Evolutionary conservation across 2,888 invertebrate species (phyloP).

Genomic region (Chloroclysta siterata): DNA sequence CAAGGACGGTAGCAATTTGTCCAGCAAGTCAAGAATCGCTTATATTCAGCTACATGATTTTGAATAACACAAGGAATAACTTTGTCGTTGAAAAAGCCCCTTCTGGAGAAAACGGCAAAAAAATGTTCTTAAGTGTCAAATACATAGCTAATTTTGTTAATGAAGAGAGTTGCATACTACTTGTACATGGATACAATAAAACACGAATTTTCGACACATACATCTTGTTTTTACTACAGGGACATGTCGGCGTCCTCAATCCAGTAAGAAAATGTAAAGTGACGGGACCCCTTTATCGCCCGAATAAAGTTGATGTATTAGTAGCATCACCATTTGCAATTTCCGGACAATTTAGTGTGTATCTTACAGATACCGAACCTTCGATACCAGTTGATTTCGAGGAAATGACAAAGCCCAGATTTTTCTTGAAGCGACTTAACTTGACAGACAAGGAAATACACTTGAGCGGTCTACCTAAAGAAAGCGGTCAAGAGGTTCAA

Average conservation of each 20-base stretch:
- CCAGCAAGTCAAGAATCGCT: constrained; percentile 73
- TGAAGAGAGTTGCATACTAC: constrained; percentile 63
- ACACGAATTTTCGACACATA: constrained; percentile 78
- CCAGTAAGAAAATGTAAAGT: constrained; percentile 73
- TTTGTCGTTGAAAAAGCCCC: constrained; percentile 71
- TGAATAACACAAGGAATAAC: constrained; percentile 65
- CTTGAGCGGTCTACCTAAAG: constrained; percentile 62
- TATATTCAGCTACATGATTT: constrained; percentile 61
- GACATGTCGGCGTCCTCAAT: constrained; percentile 59
- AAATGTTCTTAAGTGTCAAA: constrained; percentile 68
- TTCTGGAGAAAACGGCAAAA: constrained; percentile 66
- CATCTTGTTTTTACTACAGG: constrained; percentile 66
- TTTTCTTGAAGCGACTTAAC: constrained; percentile 66
- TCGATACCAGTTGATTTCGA: constrained; percentile 61
- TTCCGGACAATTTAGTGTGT: constrained; percentile 55
- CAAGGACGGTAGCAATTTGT: constrained; percentile 66
- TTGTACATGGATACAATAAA: constrained; percentile 77
- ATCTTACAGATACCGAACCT: constrained; percentile 70
- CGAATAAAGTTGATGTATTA: constrained; percentile 69
- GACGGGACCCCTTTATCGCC: constrained; percentile 70
- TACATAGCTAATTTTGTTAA: constrained; percentile 69
- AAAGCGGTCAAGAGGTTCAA: constrained; percentile 56
- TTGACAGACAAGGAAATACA: constrained; percentile 68
- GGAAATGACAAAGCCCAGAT: constrained; percentile 53
- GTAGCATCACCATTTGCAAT: constrained; percentile 66